These are phyloP conservation scores for Vireo griseus DNA, from an alignment of 2,797 vertebrate species.

Conservation along the genomic window DNA sequence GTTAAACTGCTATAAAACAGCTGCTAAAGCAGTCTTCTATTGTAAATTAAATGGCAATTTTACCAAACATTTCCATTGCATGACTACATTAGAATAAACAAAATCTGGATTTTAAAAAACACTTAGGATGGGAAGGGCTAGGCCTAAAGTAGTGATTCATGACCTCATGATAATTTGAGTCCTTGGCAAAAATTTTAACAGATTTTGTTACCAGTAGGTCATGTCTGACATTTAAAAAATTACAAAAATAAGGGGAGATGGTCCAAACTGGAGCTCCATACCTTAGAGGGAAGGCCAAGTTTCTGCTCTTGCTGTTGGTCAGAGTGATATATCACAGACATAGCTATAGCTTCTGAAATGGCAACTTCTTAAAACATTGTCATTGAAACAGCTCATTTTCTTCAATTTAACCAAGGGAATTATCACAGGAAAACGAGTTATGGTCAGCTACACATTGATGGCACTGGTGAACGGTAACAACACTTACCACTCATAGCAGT, in stretches of 20 bases:
- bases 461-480: not conserved
- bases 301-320: not conserved
- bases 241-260: not conserved
- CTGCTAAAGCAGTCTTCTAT: not conserved
- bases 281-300: not conserved
- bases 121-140: not conserved
- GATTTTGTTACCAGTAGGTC: not conserved
- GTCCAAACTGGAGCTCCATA: not conserved
- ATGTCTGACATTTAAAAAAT: not conserved
- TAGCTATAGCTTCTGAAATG: not conserved
- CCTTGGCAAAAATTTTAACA: not conserved
- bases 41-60: conserved; percentile 16
- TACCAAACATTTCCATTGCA: not conserved
- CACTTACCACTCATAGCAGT: not conserved
- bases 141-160: not conserved
- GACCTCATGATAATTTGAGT: not conserved
- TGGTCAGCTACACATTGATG: not conserved
- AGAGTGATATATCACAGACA: not conserved
- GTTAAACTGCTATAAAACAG: conserved; percentile 36
- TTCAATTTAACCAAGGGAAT: not conserved
- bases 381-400: not conserved
- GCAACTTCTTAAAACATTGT: not conserved
- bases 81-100: not conserved
- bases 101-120: not conserved
- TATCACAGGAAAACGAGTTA: not conserved